Evolutionary conservation across 2,797 vertebrate genomes (phyloP), one percentile per base, ranked within the genome.

Genomic region (Parauchenoglanis ngamensis): DNA sequence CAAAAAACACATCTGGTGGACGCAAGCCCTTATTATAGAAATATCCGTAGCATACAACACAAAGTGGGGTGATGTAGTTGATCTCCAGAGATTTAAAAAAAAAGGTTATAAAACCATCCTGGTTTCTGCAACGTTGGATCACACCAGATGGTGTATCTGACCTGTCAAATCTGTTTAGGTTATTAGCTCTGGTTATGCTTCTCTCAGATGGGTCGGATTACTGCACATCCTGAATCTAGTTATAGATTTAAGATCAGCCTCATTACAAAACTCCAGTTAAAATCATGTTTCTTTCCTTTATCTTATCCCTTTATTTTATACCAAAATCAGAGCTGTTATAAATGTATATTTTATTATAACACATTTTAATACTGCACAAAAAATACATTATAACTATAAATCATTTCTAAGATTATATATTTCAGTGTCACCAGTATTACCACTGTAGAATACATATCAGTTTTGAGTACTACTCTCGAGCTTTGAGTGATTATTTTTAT

Each of bases 91-190:
- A 81, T 44, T 56, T 0, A 2, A 54, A 68, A 63, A 72, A 73
- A 86, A 63, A 15, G 21, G 21, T 44, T 56, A 86, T 28, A 44
- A 54, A 56, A 56, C 28, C 76, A 57, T 57, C 28, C 76, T 56
- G 17, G 52, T 77, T 84, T 59, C 56, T 76, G n/a, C 65, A 82
- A 68, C 72, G 67, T 46, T 82, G 59, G 44, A 84, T 87, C 86
- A 67, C 80, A 83, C 21, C 80, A 84, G 81, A 76, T 84, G 61
- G 86, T 68, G 46, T 67, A 23, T 83, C 54, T 72, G 86, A 83
- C 61, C 59, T 44, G 59, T 67, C 61, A 87, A 67, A 87, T 83
- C 81, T 67, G n/a, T 77, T 83, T 23, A 77, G 21, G 40, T 87
- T 83, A 75, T 83, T 83, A 87, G 44, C 72, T 63, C 15, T 40